Evolutionary conservation across 2,888 invertebrate species (phyloP).

Genomic region (Geotrupes spiniger): DNA sequence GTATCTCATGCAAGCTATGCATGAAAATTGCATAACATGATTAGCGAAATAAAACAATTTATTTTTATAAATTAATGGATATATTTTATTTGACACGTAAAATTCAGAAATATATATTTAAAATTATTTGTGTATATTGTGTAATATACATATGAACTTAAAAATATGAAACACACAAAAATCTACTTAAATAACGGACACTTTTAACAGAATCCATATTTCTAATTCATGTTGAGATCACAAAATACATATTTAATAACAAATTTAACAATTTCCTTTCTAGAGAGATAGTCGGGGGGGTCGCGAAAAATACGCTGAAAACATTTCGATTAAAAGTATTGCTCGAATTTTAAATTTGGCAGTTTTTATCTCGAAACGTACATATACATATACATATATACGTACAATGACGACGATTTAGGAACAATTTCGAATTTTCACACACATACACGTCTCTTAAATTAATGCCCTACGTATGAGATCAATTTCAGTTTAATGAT

Average conservation of each 20-base stretch:
- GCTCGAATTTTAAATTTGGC: conserved; percentile 17
- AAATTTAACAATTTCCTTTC: conserved; percentile 44
- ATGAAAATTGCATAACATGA: no score
- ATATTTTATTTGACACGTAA: conserved; percentile 51
- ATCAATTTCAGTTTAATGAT: conserved; percentile 16
- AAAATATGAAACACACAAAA: conserved; percentile 45
- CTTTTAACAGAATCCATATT: conserved; percentile 43
- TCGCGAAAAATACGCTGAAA: conserved; percentile 1
- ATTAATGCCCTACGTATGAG: conserved; percentile 23
- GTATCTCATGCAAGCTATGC: no score
- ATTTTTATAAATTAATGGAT: conserved; percentile 48
- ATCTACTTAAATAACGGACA: conserved; percentile 40
- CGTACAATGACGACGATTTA: conserved; percentile 1
- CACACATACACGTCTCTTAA: conserved; percentile 9
- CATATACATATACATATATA: no score
- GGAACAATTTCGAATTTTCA: conserved; percentile 18
- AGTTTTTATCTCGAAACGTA: conserved; percentile 11
- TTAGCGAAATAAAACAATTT: no score
- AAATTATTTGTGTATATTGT: conserved; percentile 48
- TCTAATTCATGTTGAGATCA: conserved; percentile 51
- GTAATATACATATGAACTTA: conserved; percentile 46
- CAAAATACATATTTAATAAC: conserved; percentile 51
- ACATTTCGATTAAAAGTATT: conserved; percentile 6
- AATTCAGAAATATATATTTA: conserved; percentile 52
- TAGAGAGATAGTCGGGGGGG: conserved; percentile 12